Evolutionary conservation across 2,888 invertebrate species (phyloP), one percentile per base, ranked within the genome.

Genomic region (Spilarctia lutea): DNA sequence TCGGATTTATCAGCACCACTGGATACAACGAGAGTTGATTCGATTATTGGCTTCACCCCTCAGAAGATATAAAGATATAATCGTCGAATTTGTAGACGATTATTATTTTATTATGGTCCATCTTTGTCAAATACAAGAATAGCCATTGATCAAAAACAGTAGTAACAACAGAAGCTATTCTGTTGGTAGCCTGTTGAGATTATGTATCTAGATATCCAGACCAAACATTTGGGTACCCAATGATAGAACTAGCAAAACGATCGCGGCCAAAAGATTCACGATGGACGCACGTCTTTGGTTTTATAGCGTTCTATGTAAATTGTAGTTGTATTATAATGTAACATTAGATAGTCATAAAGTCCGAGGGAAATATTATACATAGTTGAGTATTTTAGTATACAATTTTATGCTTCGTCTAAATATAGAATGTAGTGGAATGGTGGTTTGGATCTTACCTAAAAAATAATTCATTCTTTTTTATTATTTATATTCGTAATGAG

Each of bases 211-310:
- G 60, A 63, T 30, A 30, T 63, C 18, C 30, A 18, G 30, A 30
- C 18, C 63, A 30, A 63, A 48, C 48, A 72, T 65, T 63, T 67
- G 65, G 67, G 18, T 73, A 24, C 48, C 63, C 56, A 78, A 78
- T 79, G 76, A 77, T 79, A 75, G 68, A 81, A 79, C 76, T 81
- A 83, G 75, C 79, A 83, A 83, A 82, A 85, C 71, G 70, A 77
- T 74, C 82, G 68, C 65, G 33, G 74, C 69, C 68, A 78, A 83
- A 79, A 48, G 60, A 70, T 79, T 77, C 63, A 74, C 63, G 73
- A 75, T 76, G 70, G 69, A 77, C 42, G 75, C 73, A 79, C 65
- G 77, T 85, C 85, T 85, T 85, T 85, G 84, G 85, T 79, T 84
- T 83, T 71, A 76, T 81, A 83, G 77, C 79, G 65, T 79, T 67